These are phyloP conservation scores for Podotricha telesiphe DNA, from an alignment of 2,888 invertebrate genomes.

Conservation along the genomic window DNA sequence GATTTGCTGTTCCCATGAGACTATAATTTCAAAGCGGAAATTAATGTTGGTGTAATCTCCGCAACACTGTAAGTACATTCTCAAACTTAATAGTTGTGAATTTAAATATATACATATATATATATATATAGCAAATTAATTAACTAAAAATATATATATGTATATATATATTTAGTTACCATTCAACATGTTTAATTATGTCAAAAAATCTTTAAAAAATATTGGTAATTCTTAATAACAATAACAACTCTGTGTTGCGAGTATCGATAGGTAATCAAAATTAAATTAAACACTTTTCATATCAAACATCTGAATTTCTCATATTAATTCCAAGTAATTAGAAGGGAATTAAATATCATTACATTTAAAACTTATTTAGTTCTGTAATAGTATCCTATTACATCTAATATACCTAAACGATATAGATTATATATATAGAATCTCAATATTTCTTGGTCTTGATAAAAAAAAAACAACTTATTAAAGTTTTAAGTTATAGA, in stretches of 20 bases:
- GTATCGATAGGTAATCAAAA: too few species aligned
- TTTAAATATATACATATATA: too few species aligned
- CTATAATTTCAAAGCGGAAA: constrained; percentile 23
- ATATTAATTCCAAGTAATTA: neutral
- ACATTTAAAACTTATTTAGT: neutral
- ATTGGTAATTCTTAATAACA: neutral
- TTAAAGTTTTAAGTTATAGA: neutral
- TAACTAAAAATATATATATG: too few species aligned
- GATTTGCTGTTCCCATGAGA: constrained; percentile 12
- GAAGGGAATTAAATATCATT: neutral
- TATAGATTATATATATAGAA: neutral
- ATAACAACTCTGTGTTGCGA: too few species aligned
- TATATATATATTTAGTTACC: too few species aligned
- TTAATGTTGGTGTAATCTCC: neutral
- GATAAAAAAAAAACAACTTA: neutral
- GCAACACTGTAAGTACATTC: constrained; percentile 5
- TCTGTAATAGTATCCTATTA: neutral
- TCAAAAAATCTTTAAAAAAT: too few species aligned
- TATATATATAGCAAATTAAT: too few species aligned
- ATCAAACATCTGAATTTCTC: neutral
- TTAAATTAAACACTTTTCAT: neutral
- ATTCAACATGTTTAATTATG: too few species aligned
- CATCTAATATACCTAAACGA: neutral
- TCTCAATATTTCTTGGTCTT: neutral
- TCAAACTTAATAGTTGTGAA: neutral